Conservation (phyloP, 2,888 invertebrate genomes). For the Torymus texanus region DNA sequence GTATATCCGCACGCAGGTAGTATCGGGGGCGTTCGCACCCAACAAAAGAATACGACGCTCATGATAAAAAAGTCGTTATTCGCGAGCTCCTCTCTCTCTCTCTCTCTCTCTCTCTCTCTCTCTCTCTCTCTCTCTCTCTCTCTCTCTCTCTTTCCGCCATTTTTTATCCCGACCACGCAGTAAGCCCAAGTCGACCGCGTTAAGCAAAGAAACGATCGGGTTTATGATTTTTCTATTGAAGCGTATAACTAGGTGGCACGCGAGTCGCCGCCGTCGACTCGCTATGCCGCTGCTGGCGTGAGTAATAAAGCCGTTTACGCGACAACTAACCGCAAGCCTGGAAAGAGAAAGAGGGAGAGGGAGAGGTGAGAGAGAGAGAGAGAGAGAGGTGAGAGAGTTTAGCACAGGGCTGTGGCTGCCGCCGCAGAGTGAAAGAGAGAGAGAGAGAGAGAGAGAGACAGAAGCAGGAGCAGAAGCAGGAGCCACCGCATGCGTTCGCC, state of each 20-base stretch:
- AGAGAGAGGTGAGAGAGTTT: constrained; percentile 10
- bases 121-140: no score
- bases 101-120: no score
- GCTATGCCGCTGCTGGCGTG: constrained; percentile 57
- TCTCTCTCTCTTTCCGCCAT: neutral
- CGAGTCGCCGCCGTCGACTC: constrained; percentile 51
- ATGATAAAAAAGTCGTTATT: constrained; percentile 49
- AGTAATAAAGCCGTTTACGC: constrained; percentile 73
- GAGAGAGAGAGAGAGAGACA: no score
- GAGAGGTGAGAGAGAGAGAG: constrained; percentile 27
- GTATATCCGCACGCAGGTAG: neutral
- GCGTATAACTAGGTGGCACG: constrained; percentile 70
- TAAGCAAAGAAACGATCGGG: constrained; percentile 53
- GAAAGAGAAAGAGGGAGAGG: constrained; percentile 45
- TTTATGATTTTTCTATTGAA: constrained; percentile 72
- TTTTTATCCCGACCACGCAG: constrained; percentile 37
- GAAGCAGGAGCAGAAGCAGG: neutral
- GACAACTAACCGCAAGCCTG: constrained; percentile 67
- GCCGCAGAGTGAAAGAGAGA: neutral
- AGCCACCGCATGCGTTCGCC: constrained; percentile 53
- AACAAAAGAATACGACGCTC: constrained; percentile 51
- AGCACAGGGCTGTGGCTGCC: neutral
- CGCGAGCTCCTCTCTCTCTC: neutral
- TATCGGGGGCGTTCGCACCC: constrained; percentile 36
- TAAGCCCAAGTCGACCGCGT: constrained; percentile 41